A percentile compares a stretch with the other conserved stretches of the same genome.
These are phyloP conservation scores for Lepilemur ruficaudatus DNA, from an alignment of 2,797 vertebrate species.

Conservation along the genomic window DNA sequence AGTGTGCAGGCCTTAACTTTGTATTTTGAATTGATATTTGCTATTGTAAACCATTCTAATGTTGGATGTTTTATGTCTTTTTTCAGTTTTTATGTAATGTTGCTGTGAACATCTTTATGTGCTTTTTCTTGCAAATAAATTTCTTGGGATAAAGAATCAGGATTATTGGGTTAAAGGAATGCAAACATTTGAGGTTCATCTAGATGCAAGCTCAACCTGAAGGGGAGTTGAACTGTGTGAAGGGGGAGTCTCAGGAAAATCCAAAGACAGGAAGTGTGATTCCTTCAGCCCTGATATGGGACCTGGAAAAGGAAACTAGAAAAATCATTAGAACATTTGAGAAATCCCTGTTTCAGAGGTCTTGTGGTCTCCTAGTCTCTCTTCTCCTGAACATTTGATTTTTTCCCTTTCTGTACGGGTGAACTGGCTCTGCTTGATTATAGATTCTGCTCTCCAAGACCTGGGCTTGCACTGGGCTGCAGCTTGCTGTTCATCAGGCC, in stretches of 20 bases:
- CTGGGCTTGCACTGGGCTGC: not conserved
- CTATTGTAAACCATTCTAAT: not conserved
- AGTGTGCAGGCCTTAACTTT: not conserved
- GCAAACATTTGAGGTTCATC: not conserved
- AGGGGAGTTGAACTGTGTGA: not conserved
- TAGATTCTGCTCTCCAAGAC: not conserved
- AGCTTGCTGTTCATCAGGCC: not conserved
- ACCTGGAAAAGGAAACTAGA: not conserved
- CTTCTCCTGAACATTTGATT: not conserved
- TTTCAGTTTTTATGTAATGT: not conserved
- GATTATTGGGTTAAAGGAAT: not conserved
- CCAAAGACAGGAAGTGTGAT: not conserved
- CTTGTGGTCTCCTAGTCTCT: not conserved
- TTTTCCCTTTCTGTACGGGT: not conserved
- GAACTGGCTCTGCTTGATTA: not conserved
- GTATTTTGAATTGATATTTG: constrained; percentile 7
- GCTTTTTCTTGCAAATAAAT: not conserved
- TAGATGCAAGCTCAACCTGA: not conserved
- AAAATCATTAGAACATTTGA: not conserved
- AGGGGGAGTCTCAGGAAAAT: not conserved
- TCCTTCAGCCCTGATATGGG: not conserved
- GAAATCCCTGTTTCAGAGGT: not conserved
- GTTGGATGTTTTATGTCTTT: not conserved
- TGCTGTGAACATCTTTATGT: not conserved
- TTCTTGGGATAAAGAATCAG: constrained; percentile 8